Conservation (phyloP, 2,888 invertebrate species). For the Cistogaster globosa region DNA sequence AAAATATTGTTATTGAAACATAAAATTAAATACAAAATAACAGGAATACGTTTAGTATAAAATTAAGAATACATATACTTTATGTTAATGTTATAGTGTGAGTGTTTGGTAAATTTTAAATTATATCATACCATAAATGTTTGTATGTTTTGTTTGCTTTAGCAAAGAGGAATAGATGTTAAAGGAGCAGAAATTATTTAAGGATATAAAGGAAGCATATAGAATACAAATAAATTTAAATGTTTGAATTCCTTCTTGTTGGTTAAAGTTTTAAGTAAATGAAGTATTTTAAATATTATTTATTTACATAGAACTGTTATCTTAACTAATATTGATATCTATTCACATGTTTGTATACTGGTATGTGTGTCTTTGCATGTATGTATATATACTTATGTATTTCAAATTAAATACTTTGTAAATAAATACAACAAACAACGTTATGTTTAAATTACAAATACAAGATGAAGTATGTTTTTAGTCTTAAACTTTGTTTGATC, state of each 20-base stretch:
- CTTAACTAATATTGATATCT: not conserved
- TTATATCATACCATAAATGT: not conserved
- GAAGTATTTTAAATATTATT: not conserved
- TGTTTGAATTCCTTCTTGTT: not conserved
- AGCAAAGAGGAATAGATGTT: not conserved
- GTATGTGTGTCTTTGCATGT: not conserved
- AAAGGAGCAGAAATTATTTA: not conserved
- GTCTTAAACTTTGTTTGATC: not conserved
- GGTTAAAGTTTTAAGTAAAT: not conserved
- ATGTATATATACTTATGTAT: no score
- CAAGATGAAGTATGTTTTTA: conserved; percentile 15
- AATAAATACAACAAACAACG: conserved; percentile 37
- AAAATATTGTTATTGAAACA: conserved; percentile 8
- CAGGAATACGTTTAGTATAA: not conserved
- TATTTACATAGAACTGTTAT: conserved; percentile 32
- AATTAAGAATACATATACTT: conserved; percentile 13
- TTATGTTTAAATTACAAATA: conserved; percentile 48
- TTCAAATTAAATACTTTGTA: not conserved
- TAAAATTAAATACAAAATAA: conserved; percentile 13
- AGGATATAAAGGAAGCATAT: not conserved
- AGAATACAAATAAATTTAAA: not conserved
- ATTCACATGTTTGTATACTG: not conserved
- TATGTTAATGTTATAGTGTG: not conserved
- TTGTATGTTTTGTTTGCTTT: not conserved
- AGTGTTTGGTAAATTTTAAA: conserved; percentile 5